Evolutionary conservation across 2,888 invertebrate species (phyloP).

Genomic region (Drosophila meridionalis): DNA sequence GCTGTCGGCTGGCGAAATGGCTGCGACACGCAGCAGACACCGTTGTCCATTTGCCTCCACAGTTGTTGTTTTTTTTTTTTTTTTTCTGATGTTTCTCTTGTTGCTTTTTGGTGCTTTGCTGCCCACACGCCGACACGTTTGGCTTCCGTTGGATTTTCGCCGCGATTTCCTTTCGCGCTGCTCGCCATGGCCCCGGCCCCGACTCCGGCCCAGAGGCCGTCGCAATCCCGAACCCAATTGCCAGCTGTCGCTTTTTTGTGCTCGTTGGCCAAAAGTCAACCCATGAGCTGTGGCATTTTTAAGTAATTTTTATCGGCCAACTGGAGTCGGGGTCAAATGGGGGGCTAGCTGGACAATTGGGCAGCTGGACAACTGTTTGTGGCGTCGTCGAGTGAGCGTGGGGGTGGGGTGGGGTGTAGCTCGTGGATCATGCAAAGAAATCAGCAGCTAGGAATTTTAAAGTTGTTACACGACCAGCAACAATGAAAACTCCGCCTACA

Average conservation of each 20-base stretch:
- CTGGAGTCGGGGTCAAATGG: constrained; percentile 32
- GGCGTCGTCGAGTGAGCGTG: constrained; percentile 6
- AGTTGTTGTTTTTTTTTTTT: constrained; percentile 4
- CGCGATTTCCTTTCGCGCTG: constrained; percentile 76
- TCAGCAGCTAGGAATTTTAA: constrained; percentile 59
- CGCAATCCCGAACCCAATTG: constrained; percentile 25
- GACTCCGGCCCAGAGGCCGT: neutral
- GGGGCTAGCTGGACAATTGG: neutral
- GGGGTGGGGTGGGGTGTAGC: neutral
- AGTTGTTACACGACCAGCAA: constrained; percentile 58
- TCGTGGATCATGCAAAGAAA: constrained; percentile 36
- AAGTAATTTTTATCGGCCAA: constrained; percentile 83
- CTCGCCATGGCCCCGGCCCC: constrained; percentile 16
- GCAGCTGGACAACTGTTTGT: constrained; percentile 37
- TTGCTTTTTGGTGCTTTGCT: constrained; percentile 51
- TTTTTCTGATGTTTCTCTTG: constrained; percentile 32
- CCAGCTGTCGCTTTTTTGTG: constrained; percentile 38
- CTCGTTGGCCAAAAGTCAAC: constrained; percentile 84
- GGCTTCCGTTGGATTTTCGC: constrained; percentile 74
- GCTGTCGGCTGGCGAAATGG: constrained; percentile 32
- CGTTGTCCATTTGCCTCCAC: constrained; percentile 34
- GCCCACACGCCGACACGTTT: constrained; percentile 67
- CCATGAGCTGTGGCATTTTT: constrained; percentile 84
- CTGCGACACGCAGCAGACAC: constrained; percentile 22
- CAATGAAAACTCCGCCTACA: constrained; percentile 53